Percentiles rank a stretch among this genome's conserved stretches.
phyloP scores from a whole-genome alignment of 2,888 invertebrate species.

The Macaria liturata region DNA sequence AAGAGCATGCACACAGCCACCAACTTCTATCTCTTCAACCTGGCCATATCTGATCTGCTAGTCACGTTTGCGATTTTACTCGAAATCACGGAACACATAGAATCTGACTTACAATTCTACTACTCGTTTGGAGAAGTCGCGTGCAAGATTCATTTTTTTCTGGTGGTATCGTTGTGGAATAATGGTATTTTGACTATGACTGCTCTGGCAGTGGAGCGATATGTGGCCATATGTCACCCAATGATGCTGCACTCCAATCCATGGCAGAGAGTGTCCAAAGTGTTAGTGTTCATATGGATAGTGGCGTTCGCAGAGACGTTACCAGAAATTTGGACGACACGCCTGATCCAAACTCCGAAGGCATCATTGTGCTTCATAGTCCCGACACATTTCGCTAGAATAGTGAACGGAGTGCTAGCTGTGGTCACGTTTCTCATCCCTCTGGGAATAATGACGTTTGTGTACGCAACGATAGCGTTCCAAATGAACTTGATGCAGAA shows the following conservation, averaged over 20 bases:
- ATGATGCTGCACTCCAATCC: conserved; percentile 46
- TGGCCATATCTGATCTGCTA: conserved; percentile 67
- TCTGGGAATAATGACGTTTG: conserved; percentile 54
- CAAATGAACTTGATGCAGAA: conserved; percentile 50
- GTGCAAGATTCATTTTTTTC: conserved; percentile 56
- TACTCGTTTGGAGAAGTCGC: conserved; percentile 42
- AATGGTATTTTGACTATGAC: conserved; percentile 61
- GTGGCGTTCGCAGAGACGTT: conserved; percentile 52
- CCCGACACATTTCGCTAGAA: conserved; percentile 48
- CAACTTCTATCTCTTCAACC: conserved; percentile 67
- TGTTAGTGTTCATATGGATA: conserved; percentile 52
- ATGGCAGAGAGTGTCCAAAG: conserved; percentile 53
- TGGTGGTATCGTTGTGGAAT: conserved; percentile 54
- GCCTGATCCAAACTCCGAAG: conserved; percentile 44
- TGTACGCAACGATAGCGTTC: conserved; percentile 58
- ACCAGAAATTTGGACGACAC: conserved; percentile 55
- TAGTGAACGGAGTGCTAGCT: conserved; percentile 52
- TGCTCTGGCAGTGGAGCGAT: conserved; percentile 58
- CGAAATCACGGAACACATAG: conserved; percentile 45
- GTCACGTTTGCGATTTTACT: conserved; percentile 58
- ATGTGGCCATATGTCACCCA: conserved; percentile 59
- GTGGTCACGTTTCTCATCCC: conserved; percentile 56
- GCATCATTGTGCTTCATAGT: conserved; percentile 50
- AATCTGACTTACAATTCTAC: conserved; percentile 36
- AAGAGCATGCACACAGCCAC: conserved; percentile 69